These are phyloP conservation scores for Parasteatoda tepidariorum DNA, from an alignment of 1,140 invertebrate species.

Conservation along the genomic window DNA sequence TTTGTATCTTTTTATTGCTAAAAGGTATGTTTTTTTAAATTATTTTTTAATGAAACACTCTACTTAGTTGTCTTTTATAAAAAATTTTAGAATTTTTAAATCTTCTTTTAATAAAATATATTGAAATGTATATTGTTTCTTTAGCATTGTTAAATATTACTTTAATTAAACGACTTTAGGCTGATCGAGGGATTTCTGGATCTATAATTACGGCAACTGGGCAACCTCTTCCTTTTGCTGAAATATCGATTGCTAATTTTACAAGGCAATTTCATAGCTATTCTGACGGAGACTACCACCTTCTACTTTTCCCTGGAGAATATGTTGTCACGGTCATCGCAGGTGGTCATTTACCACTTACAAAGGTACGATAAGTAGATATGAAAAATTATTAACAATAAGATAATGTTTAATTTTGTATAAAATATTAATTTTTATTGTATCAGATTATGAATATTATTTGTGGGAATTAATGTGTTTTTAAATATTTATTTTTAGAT, in stretches of 20 bases:
- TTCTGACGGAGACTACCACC: slow-evolving; percentile 73
- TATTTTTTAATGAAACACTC: too few relatives aligned
- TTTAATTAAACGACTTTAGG: too few relatives aligned
- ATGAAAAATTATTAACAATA: not conserved
- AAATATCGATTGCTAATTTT: slow-evolving; percentile 71
- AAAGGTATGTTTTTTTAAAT: too few relatives aligned
- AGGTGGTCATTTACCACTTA: slow-evolving; percentile 71
- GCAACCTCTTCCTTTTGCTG: slow-evolving; percentile 75
- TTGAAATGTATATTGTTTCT: too few relatives aligned
- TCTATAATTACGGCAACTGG: slow-evolving; percentile 65
- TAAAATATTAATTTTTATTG: too few relatives aligned
- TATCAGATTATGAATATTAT: not conserved
- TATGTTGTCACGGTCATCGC: slow-evolving; percentile 74
- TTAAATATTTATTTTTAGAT: slow-evolving; percentile 27
- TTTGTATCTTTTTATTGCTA: too few relatives aligned
- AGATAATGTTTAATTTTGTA: not conserved
- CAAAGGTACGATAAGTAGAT: slow-evolving; percentile 67
- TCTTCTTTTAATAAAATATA: too few relatives aligned
- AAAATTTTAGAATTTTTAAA: too few relatives aligned
- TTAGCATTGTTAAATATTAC: too few relatives aligned
- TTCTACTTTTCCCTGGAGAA: slow-evolving; percentile 72
- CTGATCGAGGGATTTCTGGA: slow-evolving; percentile 34
- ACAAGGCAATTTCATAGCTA: slow-evolving; percentile 69
- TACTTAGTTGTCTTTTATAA: too few relatives aligned
- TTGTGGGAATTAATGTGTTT: not conserved